phyloP scores from a whole-genome alignment of 2,797 vertebrate species.

The Erpetoichthys calabaricus region DNA sequence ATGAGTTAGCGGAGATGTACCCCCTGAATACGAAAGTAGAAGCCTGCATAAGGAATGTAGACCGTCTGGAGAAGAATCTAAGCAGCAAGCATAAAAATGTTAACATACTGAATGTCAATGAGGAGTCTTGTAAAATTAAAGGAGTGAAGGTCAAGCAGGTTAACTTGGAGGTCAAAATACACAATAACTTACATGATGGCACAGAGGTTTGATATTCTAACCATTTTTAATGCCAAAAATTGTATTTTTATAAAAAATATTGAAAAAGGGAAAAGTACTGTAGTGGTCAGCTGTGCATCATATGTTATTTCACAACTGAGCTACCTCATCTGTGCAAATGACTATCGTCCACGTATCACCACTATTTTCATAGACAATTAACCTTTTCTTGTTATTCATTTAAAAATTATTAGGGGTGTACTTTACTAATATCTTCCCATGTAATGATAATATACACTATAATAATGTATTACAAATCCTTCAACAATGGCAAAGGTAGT shows the following conservation, averaged over 20 bases:
- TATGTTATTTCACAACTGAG: slow-evolving; percentile 45
- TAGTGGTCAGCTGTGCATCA: slow-evolving; percentile 32
- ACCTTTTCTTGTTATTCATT: no score
- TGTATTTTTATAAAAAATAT: slow-evolving; percentile 63
- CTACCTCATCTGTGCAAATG: slow-evolving; percentile 40
- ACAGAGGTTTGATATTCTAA: slow-evolving; percentile 68
- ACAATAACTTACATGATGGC: slow-evolving; percentile 80
- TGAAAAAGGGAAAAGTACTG: slow-evolving; percentile 37
- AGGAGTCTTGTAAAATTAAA: slow-evolving; percentile 34
- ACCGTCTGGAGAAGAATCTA: slow-evolving; percentile 52
- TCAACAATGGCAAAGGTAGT: no score
- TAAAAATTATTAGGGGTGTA: no score
- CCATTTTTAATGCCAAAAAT: slow-evolving; percentile 33
- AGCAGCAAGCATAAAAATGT: slow-evolving; percentile 64
- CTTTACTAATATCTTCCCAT: no score
- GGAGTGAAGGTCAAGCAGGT: slow-evolving; percentile 67
- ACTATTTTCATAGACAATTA: no score
- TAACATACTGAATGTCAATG: slow-evolving; percentile 52
- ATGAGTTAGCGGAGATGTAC: slow-evolving; percentile 49
- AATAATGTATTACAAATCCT: no score
- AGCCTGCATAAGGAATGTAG: slow-evolving; percentile 49
- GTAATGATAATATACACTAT: no score
- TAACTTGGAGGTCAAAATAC: slow-evolving; percentile 81
- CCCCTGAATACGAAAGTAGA: slow-evolving; percentile 84
- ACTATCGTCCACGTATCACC: slow-evolving; percentile 2